Base-by-base conservation (phyloP, 2,888 invertebrate species). In the Ischnus inquisitorius region DNA sequence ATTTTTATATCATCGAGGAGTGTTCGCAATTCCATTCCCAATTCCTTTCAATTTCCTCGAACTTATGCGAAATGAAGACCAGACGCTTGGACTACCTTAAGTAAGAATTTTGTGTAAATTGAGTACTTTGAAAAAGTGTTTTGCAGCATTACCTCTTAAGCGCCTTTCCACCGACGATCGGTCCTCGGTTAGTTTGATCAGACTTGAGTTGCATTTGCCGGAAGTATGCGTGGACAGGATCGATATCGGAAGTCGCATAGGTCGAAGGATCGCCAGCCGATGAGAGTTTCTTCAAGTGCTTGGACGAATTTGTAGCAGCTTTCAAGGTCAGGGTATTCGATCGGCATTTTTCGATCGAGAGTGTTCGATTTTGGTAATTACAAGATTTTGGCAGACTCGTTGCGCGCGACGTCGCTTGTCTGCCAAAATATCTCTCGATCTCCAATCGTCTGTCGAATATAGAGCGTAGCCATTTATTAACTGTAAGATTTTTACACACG, bases 281-380 rank as follows among this genome's bases (percentile, higher is more conserved):
- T 3, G 48, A 34, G 6, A 19, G 34, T 74, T 48, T 64, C 5
- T 60, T 60, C 4, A 39, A 41, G 34, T 8, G 34, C 12, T 22
- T 10, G 12, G 54, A 2, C 3, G 54, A 22, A 54, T 22, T 19
- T 19, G 12, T 64, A 14, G 46, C 48, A 4, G 2, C 25, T 0
- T 5, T 48, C 74, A 28, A 39, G 25, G 48, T 34, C 46, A 62
- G 34, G 48, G 12, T 34, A 34, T 8, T 43, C 16, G 74, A 74
- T 46, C 46, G 74, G 25, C 1, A 54, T 10, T 34, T 46, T 16
- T 19, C 62, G 28, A 28, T 62, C 41, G 60, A n/a, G 12, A 34
- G 16, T 12, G 62, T 48, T 48, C 62, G n/a, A 34, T 34, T 34
- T 22, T 60, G 57, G 12, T 60, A 6, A 22, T 16, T 10, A 2